Conservation (phyloP, 1,140 invertebrate genomes). For the Condylostylus longicornis region DNA sequence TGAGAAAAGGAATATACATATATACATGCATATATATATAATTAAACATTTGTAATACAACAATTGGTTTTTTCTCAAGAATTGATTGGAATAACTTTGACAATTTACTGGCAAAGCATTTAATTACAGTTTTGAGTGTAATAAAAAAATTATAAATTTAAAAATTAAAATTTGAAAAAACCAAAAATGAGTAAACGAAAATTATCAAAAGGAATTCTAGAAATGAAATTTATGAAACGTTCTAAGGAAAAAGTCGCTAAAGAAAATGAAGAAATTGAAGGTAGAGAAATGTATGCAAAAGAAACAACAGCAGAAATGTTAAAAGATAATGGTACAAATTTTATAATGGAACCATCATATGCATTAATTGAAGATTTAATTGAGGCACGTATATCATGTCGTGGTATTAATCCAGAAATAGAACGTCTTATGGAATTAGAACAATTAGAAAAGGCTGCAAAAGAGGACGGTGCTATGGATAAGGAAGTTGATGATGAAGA, state of each 20-base stretch:
- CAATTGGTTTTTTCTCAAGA: no score
- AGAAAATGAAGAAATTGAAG: slow-evolving; percentile 55
- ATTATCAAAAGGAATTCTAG: slow-evolving; percentile 55
- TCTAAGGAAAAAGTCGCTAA: slow-evolving; percentile 67
- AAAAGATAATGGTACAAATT: slow-evolving; percentile 41
- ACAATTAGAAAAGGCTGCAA: slow-evolving; percentile 29
- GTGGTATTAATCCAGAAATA: slow-evolving; percentile 78
- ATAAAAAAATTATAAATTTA: no score
- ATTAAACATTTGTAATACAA: no score
- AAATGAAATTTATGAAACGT: slow-evolving; percentile 84
- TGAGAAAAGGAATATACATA: no score
- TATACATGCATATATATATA: no score
- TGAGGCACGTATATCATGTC: slow-evolving; percentile 69
- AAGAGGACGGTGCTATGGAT: no score
- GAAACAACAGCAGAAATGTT: slow-evolving; percentile 45
- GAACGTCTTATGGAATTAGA: slow-evolving; percentile 55
- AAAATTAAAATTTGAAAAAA: no score
- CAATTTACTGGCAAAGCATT: no score
- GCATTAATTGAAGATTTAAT: slow-evolving; percentile 55
- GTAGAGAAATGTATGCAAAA: slow-evolving; percentile 47
- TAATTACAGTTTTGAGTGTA: no score
- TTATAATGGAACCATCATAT: slow-evolving; percentile 60
- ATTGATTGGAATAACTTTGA: no score
- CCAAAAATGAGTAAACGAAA: no score
- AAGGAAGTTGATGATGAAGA: no score